Conservation (phyloP, 2,888 invertebrate species). For the Gnatocerus cornutus region DNA sequence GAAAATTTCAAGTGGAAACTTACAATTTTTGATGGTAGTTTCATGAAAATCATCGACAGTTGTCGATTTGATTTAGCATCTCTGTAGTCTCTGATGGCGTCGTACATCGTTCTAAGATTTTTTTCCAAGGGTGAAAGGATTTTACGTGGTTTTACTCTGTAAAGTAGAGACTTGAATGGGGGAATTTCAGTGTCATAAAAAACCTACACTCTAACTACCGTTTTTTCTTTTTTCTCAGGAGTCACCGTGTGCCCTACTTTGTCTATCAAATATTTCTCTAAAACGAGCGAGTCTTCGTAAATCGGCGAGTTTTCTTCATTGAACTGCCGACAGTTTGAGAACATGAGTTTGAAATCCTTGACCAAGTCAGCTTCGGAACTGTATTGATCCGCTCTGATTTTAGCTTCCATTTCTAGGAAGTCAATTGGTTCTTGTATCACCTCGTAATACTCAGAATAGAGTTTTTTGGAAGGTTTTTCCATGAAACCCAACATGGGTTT, state of each 20-base stretch:
- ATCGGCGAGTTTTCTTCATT: constrained; percentile 98
- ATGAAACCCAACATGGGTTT: constrained; percentile 94
- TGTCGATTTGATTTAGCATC: constrained; percentile 90
- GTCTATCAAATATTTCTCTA: constrained; percentile 89
- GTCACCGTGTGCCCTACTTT: constrained; percentile 82
- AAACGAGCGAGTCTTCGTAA: constrained; percentile 92
- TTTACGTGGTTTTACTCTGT: constrained; percentile 70
- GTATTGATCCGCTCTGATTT: constrained; percentile 91
- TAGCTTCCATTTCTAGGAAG: constrained; percentile 93
- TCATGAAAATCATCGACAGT: constrained; percentile 95
- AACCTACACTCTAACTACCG: constrained; percentile 67
- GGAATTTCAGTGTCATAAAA: not conserved
- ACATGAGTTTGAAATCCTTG: constrained; percentile 94
- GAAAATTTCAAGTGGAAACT: constrained; percentile 60
- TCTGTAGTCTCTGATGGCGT: constrained; percentile 91
- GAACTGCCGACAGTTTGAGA: constrained; percentile 96
- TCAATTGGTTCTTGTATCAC: constrained; percentile 96
- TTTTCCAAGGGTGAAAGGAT: constrained; percentile 77
- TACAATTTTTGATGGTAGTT: constrained; percentile 91
- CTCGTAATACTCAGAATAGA: constrained; percentile 96
- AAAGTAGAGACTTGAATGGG: not conserved
- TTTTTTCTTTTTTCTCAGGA: constrained; percentile 73
- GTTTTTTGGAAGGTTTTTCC: constrained; percentile 95
- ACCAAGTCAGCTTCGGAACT: constrained; percentile 88
- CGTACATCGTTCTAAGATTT: constrained; percentile 89